phyloP scores from a whole-genome alignment of 2,113 vertebrate species.

The Ochotona princeps region DNA sequence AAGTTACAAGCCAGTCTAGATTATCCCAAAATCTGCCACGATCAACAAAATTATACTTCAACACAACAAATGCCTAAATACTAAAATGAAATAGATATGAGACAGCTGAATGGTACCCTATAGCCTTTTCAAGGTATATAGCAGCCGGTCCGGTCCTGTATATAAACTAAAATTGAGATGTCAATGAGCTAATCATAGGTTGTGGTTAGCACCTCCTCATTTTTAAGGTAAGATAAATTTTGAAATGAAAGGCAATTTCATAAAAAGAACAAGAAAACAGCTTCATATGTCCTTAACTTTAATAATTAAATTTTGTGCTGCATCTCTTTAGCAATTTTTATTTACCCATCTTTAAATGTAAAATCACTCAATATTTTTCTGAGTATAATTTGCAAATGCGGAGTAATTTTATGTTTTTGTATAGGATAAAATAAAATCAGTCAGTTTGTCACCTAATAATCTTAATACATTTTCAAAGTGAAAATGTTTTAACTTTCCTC shows the following conservation, averaged over 20 bases:
- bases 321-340: neutral
- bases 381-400: neutral
- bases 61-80: no score
- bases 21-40: no score
- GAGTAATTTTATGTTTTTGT: conserved; percentile 2
- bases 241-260: neutral
- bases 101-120: no score
- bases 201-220: no score
- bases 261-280: neutral
- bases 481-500: neutral
- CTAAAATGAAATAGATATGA: no score
- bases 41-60: no score
- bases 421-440: conserved; percentile 39
- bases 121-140: no score
- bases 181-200: no score
- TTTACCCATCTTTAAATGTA: neutral
- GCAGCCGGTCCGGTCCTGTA: no score
- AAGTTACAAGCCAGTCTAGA: no score
- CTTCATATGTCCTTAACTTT: neutral
- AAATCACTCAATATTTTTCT: neutral
- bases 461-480: neutral
- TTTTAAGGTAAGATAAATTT: conserved; percentile 2
- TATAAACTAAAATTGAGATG: no score
- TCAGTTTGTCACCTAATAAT: neutral
- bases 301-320: neutral